phyloP scores from a whole-genome alignment of 1,140 invertebrate genomes.

The Thaumatotibia leucotreta region DNA sequence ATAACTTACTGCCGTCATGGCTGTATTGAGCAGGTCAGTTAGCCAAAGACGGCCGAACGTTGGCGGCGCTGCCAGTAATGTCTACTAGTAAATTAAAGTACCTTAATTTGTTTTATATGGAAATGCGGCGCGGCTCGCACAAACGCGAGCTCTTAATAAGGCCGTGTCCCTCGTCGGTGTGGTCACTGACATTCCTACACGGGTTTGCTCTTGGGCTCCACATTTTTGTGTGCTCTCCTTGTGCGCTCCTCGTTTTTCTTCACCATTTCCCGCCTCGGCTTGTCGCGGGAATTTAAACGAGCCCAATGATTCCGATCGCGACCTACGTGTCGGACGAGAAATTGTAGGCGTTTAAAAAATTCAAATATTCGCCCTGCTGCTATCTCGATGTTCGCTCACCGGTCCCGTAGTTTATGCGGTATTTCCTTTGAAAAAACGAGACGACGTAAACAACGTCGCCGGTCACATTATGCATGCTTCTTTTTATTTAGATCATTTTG shows the following conservation, averaged over 20 bases:
- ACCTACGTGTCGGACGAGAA: constrained; percentile 29
- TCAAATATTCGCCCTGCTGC: neutral
- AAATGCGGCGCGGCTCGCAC: constrained; percentile 35
- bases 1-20: constrained; percentile 13
- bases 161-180: constrained; percentile 40
- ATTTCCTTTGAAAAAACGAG: constrained; percentile 6
- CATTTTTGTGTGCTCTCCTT: constrained; percentile 48
- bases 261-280: constrained; percentile 51
- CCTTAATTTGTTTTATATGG: constrained; percentile 47
- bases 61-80: neutral
- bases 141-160: constrained; percentile 51
- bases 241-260: constrained; percentile 39
- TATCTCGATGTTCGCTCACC: constrained; percentile 2
- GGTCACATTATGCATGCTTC: neutral
- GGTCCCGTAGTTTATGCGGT: constrained; percentile 7
- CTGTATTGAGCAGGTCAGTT: constrained; percentile 14
- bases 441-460: constrained; percentile 6
- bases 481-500: neutral
- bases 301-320: constrained; percentile 35
- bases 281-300: constrained; percentile 58
- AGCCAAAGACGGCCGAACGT: neutral
- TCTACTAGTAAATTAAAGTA: constrained; percentile 18
- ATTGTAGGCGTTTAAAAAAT: constrained; percentile 20
- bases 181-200: constrained; percentile 53
- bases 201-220: constrained; percentile 40